Evolutionary conservation across 1,140 invertebrate species (phyloP).

Genomic region (Megathymus violae): DNA sequence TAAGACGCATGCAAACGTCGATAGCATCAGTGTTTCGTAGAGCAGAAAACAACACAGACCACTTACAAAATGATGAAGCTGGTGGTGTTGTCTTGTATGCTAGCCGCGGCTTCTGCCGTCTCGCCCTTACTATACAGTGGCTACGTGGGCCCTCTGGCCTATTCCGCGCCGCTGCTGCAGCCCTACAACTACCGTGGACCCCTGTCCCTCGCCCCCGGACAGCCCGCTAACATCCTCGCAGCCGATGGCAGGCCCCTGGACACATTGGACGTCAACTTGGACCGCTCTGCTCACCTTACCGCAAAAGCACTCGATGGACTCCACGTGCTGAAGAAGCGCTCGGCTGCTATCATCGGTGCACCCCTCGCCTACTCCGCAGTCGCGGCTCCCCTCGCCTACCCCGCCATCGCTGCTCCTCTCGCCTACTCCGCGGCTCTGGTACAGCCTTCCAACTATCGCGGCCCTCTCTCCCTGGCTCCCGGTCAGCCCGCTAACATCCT

Average conservation of each 20-base stretch:
- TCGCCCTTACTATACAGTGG: neutral
- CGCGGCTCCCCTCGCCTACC: slow-evolving; percentile 47
- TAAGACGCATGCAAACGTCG: neutral
- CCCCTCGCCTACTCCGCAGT: slow-evolving; percentile 46
- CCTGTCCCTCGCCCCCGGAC: slow-evolving; percentile 54
- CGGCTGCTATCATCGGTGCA: slow-evolving; percentile 38
- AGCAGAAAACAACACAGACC: slow-evolving; percentile 73
- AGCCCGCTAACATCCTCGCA: slow-evolving; percentile 61
- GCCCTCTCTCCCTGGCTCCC: slow-evolving; percentile 31
- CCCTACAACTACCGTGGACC: slow-evolving; percentile 29
- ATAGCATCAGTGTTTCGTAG: slow-evolving; percentile 6
- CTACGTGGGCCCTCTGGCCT: slow-evolving; percentile 35
- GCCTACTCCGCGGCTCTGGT: slow-evolving; percentile 46
- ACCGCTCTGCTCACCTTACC: slow-evolving; percentile 71
- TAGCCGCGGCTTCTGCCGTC: slow-evolving; percentile 68
- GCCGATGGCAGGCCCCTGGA: slow-evolving; percentile 66
- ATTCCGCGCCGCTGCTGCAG: slow-evolving; percentile 34
- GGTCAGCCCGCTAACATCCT: slow-evolving; percentile 27
- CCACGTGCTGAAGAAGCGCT: slow-evolving; percentile 55
- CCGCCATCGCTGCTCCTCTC: slow-evolving; percentile 40
- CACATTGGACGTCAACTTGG: slow-evolving; percentile 74
- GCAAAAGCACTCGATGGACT: slow-evolving; percentile 56
- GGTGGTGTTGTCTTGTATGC: slow-evolving; percentile 84
- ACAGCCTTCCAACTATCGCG: slow-evolving; percentile 62
- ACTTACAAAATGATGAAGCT: slow-evolving; percentile 81